A percentile compares a stretch with the other conserved stretches of the same genome.
phyloP scores from a whole-genome alignment of 2,797 vertebrate species.

The Epinephelus malabaricus region DNA sequence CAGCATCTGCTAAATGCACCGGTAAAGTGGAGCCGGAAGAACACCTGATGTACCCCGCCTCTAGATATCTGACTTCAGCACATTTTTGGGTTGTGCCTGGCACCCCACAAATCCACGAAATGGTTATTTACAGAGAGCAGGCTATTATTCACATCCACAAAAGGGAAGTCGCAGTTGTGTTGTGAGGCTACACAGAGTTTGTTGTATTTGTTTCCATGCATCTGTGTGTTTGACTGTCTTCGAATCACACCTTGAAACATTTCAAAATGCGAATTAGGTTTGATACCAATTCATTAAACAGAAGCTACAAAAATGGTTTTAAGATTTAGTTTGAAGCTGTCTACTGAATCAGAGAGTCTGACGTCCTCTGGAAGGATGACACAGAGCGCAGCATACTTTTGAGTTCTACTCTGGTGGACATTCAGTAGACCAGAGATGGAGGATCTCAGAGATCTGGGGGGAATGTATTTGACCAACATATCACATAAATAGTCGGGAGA shows the following conservation, averaged over 20 bases:
- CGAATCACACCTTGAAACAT: not conserved
- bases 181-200: not conserved
- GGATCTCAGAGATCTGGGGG: too few species aligned
- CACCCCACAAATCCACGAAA: not conserved
- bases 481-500: too few species aligned
- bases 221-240: not conserved
- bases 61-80: conserved; percentile 28
- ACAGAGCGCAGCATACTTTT: too few species aligned
- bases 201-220: not conserved
- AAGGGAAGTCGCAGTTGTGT: not conserved
- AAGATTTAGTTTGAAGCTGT: too few species aligned
- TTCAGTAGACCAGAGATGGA: too few species aligned
- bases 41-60: not conserved
- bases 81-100: not conserved
- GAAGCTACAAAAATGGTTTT: too few species aligned
- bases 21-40: conserved; percentile 18
- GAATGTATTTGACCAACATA: too few species aligned
- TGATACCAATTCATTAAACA: too few species aligned
- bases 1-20: conserved; percentile 6
- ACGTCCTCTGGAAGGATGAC: too few species aligned
- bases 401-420: too few species aligned
- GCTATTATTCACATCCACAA: not conserved
- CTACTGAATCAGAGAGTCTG: too few species aligned
- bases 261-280: not conserved
- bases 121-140: not conserved